These are phyloP conservation scores for Uropsilus gracilis DNA, from an alignment of 2,113 vertebrate genomes.

Conservation along the genomic window DNA sequence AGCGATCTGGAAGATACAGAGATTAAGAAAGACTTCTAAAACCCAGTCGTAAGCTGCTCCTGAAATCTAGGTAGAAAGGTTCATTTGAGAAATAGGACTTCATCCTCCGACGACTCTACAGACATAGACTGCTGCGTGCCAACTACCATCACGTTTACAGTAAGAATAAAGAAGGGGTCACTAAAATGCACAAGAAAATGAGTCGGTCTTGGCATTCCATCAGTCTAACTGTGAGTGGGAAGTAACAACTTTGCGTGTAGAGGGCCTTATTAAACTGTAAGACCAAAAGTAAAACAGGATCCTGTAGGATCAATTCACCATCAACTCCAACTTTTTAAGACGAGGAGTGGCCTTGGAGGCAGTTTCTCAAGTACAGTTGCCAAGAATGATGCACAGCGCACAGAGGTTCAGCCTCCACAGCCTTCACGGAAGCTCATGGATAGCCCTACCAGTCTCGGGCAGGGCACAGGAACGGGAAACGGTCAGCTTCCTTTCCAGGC, in stretches of 20 bases:
- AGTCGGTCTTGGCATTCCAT: not conserved
- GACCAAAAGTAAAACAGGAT: not conserved
- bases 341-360: not conserved
- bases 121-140: not conserved
- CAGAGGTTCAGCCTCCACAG: not conserved
- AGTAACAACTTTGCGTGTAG: not conserved
- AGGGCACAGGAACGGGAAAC: slow-evolving; percentile 5
- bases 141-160: not conserved
- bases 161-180: not conserved
- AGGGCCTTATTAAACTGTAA: not conserved
- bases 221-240: not conserved
- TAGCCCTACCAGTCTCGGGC: not conserved
- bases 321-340: not conserved
- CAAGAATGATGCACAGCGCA: not conserved
- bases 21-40: not conserved
- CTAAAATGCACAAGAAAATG: not conserved
- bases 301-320: not conserved
- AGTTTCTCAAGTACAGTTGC: not conserved
- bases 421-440: not conserved
- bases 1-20: not conserved
- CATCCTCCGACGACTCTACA: not conserved
- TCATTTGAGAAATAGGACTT: not conserved
- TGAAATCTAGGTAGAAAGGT: slow-evolving; percentile 24
- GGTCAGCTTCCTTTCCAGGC: not conserved
- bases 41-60: slow-evolving; percentile 13